Evolutionary conservation across 2,113 vertebrate species (phyloP).

Genomic region (Dromaius novaehollandiae): DNA sequence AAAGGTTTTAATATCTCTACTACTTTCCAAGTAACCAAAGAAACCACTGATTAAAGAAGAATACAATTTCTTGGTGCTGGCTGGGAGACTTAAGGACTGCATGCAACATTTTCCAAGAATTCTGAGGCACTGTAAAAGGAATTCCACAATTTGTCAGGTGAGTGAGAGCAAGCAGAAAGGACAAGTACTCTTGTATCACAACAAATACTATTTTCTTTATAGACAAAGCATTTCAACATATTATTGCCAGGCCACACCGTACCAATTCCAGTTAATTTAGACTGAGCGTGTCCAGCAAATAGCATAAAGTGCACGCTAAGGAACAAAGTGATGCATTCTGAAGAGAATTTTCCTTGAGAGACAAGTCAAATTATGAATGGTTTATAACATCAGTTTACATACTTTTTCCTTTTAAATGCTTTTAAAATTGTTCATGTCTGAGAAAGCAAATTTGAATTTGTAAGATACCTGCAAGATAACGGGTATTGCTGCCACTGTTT

Average conservation of each 20-base stretch:
- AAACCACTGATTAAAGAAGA: not conserved
- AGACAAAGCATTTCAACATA: not conserved
- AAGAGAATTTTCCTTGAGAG: not conserved
- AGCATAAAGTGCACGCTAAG: not conserved
- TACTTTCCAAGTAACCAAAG: not conserved
- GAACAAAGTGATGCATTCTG: not conserved
- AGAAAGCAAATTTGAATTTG: not conserved
- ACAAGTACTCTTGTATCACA: not conserved
- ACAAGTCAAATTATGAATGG: not conserved
- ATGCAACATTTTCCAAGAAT: not conserved
- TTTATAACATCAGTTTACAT: not conserved
- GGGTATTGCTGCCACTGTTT: not conserved
- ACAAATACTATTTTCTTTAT: not conserved
- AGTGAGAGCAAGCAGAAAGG: not conserved
- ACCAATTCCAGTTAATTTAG: not conserved
- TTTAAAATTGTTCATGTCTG: not conserved
- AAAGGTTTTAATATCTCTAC: not conserved
- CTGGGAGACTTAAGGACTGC: not conserved
- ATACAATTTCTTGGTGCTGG: not conserved
- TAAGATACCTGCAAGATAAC: not conserved
- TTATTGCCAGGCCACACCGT: not conserved
- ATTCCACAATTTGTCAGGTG: not conserved
- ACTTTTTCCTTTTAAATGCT: not conserved
- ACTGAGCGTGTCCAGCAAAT: not conserved
- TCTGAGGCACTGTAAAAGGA: rapidly evolving